phyloP scores from a whole-genome alignment of 2,797 vertebrate species.

The Simalia tracyae region DNA sequence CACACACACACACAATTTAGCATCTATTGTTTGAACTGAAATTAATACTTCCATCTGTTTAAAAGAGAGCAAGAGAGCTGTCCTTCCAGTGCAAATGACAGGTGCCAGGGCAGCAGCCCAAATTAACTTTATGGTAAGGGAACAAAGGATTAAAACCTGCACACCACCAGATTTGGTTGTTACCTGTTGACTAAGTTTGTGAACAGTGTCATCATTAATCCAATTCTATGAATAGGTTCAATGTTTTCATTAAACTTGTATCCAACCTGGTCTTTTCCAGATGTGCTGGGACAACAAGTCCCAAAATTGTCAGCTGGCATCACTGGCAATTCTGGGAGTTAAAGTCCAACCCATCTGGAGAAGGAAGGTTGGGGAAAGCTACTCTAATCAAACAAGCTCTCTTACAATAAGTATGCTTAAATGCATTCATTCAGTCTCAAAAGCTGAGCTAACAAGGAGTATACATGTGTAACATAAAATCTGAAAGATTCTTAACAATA shows the following conservation, averaged over 20 bases:
- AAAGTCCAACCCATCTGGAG: neutral
- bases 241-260: neutral
- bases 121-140: neutral
- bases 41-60: neutral
- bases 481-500: slow-evolving; percentile 13
- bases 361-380: neutral
- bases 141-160: neutral
- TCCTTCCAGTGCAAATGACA: neutral
- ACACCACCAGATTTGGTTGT: neutral
- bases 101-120: neutral
- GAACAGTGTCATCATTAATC: neutral
- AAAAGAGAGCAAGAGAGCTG: neutral
- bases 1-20: neutral
- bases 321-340: neutral
- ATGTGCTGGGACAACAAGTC: neutral
- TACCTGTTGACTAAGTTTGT: neutral
- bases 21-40: neutral
- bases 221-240: neutral
- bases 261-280: neutral
- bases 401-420: neutral
- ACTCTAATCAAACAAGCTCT: neutral
- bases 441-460: neutral
- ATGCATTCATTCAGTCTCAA: slow-evolving; percentile 4
- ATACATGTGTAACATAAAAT: slow-evolving; percentile 3
- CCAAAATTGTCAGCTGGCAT: neutral